Conservation (phyloP, 2,797 vertebrate genomes). For the Lophotriccus pileatus region DNA sequence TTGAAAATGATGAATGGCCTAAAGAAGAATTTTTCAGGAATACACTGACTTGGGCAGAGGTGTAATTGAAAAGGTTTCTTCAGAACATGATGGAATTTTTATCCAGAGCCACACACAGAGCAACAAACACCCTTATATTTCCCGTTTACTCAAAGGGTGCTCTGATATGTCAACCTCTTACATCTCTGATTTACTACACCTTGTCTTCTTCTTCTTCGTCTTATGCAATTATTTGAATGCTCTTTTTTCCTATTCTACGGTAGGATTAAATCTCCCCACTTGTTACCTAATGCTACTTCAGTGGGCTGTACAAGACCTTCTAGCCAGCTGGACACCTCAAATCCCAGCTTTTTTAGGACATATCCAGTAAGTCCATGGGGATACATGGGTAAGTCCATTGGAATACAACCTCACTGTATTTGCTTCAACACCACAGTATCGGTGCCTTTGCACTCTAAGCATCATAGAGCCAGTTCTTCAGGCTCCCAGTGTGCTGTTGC, state of each 20-base stretch:
- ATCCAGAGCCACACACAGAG: background rate
- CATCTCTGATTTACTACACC: background rate
- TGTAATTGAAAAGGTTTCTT: background rate
- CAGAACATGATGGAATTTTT: background rate
- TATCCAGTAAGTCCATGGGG: too few relatives aligned
- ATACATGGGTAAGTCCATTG: background rate
- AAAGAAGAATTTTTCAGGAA: background rate
- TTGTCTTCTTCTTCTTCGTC: background rate
- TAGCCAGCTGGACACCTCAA: background rate
- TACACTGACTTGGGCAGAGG: background rate
- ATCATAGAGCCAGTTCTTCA: background rate
- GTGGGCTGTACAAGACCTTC: background rate
- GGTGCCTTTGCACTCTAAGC: background rate
- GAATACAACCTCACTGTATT: background rate
- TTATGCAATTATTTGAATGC: background rate
- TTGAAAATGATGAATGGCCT: background rate
- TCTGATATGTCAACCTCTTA: background rate
- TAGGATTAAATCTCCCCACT: background rate
- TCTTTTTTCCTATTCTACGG: background rate
- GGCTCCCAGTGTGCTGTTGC: background rate
- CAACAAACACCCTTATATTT: background rate
- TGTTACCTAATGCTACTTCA: background rate
- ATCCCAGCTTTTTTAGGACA: background rate
- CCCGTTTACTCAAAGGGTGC: background rate
- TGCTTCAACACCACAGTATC: background rate